phyloP scores from a whole-genome alignment of 1,140 invertebrate genomes.

The Dreissena polymorpha region DNA sequence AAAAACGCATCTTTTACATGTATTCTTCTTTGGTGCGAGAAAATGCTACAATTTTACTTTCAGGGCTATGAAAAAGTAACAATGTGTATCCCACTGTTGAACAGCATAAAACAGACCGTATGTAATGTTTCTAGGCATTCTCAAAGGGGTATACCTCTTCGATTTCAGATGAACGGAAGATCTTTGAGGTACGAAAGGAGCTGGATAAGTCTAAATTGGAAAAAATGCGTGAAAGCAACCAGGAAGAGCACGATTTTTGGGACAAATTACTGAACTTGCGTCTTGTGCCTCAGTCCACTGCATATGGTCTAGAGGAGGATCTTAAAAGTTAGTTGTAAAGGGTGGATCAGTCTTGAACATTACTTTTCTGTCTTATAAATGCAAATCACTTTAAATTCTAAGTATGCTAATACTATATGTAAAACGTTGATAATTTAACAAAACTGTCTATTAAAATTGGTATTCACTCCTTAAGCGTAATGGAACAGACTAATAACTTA shows the following conservation, averaged over 20 bases:
- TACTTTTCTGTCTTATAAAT: neutral
- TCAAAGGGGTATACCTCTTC: too few species aligned
- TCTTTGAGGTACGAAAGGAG: conserved; percentile 58
- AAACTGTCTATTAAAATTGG: neutral
- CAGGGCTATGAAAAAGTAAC: too few species aligned
- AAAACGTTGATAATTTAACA: neutral
- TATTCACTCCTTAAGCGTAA: neutral
- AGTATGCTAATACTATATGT: neutral
- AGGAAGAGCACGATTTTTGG: conserved; percentile 69
- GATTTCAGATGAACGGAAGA: conserved; percentile 60
- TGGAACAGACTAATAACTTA: neutral
- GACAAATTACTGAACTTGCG: conserved; percentile 52
- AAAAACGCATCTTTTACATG: too few species aligned
- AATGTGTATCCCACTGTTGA: too few species aligned
- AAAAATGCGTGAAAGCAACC: conserved; percentile 56
- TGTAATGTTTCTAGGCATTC: too few species aligned
- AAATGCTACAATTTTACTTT: too few species aligned
- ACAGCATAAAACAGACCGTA: too few species aligned
- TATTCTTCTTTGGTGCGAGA: too few species aligned
- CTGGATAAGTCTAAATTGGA: conserved; percentile 55
- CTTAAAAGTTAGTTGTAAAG: conserved; percentile 61
- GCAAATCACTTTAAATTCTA: neutral
- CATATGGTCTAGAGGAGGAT: conserved; percentile 66
- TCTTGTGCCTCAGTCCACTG: conserved; percentile 67
- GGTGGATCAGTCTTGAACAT: neutral